phyloP scores from a whole-genome alignment of 2,797 vertebrate species.

The Distichodus sexfasciatus region DNA sequence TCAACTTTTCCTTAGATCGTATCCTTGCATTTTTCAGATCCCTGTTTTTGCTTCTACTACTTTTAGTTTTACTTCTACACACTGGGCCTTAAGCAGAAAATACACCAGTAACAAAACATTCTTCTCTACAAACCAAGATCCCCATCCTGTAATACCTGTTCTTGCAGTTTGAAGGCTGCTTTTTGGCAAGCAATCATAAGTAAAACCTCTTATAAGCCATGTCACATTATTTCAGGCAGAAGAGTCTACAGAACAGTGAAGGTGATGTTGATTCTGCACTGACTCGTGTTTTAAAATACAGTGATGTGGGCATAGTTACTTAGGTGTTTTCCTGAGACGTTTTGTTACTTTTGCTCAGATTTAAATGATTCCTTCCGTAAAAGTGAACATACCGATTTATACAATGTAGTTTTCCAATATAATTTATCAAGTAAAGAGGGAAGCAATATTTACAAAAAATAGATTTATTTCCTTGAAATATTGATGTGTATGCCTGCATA shows the following conservation, averaged over 20 bases:
- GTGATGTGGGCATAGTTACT: background rate
- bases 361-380: background rate
- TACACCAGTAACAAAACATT: too few species aligned
- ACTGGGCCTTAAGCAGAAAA: background rate
- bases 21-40: background rate
- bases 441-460: constrained; percentile 26
- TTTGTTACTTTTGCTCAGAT: background rate
- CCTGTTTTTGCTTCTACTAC: background rate
- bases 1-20: background rate
- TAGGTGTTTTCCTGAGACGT: background rate
- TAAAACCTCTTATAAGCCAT: too few species aligned
- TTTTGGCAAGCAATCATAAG: too few species aligned
- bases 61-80: background rate
- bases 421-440: background rate
- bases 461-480: constrained; percentile 20
- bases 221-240: too few species aligned
- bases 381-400: background rate
- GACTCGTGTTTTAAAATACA: background rate
- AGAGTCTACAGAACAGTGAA: background rate
- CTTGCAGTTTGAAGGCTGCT: too few species aligned
- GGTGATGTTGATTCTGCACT: background rate
- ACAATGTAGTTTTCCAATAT: background rate
- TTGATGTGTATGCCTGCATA: constrained; percentile 69
- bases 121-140: too few species aligned
- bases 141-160: too few species aligned